Evolutionary conservation across 2,797 vertebrate species (phyloP).

Genomic region (Pseudochromis fuscus): DNA sequence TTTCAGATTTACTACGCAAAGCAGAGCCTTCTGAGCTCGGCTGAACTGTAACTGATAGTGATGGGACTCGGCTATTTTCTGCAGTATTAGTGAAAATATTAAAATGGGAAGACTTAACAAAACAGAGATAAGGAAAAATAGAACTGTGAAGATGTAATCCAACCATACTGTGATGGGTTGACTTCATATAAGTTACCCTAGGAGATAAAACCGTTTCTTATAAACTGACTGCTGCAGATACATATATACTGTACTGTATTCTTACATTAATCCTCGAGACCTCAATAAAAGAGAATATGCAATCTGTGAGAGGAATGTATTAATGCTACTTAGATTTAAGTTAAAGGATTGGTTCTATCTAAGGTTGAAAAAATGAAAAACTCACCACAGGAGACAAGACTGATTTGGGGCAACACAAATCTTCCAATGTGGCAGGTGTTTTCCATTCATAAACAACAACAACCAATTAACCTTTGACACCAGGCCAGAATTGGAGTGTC

Average conservation of each 20-base stretch:
- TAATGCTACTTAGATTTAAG: conserved; percentile 47
- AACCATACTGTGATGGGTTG: conserved; percentile 20
- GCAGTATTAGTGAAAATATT: conserved; percentile 33
- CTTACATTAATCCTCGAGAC: conserved; percentile 43
- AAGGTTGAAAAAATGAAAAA: conserved; percentile 52
- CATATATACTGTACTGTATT: conserved; percentile 12
- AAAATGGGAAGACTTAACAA: conserved; percentile 31
- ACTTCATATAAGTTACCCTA: conserved; percentile 16
- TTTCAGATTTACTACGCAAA: conserved; percentile 42
- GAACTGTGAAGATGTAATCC: conserved; percentile 42
- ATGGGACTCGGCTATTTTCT: conserved; percentile 45
- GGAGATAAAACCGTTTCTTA: conserved; percentile 34
- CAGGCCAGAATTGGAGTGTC: conserved; percentile 61
- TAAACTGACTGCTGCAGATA: conserved; percentile 35
- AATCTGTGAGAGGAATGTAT: conserved; percentile 26
- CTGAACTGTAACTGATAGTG: conserved; percentile 29
- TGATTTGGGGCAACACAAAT: conserved; percentile 53
- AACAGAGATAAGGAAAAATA: conserved; percentile 45
- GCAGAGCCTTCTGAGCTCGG: conserved; percentile 39
- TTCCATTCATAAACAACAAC: conserved; percentile 71
- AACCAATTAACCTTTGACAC: conserved; percentile 75
- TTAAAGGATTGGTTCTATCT: conserved; percentile 11
- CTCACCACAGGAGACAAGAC: conserved; percentile 28
- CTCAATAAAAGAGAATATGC: conserved; percentile 1
- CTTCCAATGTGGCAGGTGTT: conserved; percentile 46